Evolutionary conservation across 1,140 invertebrate genomes (phyloP), one percentile per base, ranked within the genome.

Genomic region (Maniola jurtina): DNA sequence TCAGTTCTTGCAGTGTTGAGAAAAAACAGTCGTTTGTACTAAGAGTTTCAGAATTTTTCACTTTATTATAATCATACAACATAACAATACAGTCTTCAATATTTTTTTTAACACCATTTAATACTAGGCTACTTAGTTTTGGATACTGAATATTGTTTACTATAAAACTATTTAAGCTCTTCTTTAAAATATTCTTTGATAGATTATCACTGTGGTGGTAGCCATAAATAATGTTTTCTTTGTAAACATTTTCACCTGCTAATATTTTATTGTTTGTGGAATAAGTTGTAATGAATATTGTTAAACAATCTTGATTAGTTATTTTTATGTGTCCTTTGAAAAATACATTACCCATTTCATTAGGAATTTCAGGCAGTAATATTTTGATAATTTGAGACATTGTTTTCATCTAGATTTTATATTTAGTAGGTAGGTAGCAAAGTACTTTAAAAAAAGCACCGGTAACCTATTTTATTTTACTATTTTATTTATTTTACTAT

Each of bases 21-120:
- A 85, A 80, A 47, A 73, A 76, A 57, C 80, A 77, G 34, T 71
- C 70, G 59, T 47, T 61, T 25, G 72, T 61, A 59, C 58, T 66
- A 56, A 81, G 64, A 64, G 76, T 79, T 76, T 88, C 80, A 11
- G 87, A 84, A 55, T 79, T 71, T 63, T 71, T 70, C 0, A 88
- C 65, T 76, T 70, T 83, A 45, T 86, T 36, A 63, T 80, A 76
- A 54, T 89, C 83, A 76, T 89, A 89, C 6, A 80, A 59, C 61
- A 89, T 73, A 54, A 85, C 61, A 33, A 87, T 73, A 61, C 68
- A 81, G 47, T 73, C 81, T 58, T 65, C 61, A 62, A 48, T 75
- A 42, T 60, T 63, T 40, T 74, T 68, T 57, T 61, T 34, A 47
- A 65, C 74, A 34, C 75, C 68, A 73, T 78, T 72, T 42, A 88